phyloP scores from a whole-genome alignment of 2,113 vertebrate genomes.

The Pygathrix nemaeus region DNA sequence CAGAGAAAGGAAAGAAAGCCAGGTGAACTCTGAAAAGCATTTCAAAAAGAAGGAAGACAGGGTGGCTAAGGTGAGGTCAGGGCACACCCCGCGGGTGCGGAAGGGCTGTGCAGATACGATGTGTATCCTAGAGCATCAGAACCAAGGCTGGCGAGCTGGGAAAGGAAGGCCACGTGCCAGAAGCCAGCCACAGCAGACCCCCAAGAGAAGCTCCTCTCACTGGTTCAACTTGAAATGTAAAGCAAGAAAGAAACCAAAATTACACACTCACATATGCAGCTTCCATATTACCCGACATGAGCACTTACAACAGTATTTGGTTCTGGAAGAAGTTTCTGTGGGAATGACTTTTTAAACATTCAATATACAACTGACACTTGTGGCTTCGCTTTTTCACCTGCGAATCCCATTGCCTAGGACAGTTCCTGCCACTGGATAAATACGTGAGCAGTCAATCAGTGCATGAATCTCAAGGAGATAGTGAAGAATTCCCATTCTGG shows the following conservation, averaged over 20 bases:
- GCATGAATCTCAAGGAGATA: background rate
- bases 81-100: too few relatives aligned
- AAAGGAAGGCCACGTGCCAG: rapidly evolving
- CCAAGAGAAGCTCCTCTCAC: background rate
- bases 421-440: too few relatives aligned
- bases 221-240: background rate
- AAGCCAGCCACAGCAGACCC: background rate
- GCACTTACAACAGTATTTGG: background rate
- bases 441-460: background rate
- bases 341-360: background rate
- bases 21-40: background rate
- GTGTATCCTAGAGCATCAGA: too few relatives aligned
- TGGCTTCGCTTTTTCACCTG: background rate
- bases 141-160: background rate
- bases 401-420: background rate
- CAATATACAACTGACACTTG: background rate
- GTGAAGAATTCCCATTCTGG: background rate
- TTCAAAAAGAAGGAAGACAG: background rate
- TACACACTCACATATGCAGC: background rate
- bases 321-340: background rate
- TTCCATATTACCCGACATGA: background rate
- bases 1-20: background rate
- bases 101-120: background rate
- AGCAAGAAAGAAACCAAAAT: background rate
- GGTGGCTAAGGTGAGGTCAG: background rate